Conservation (phyloP, 2,888 invertebrate genomes). For the Heteromurus nitidus region DNA sequence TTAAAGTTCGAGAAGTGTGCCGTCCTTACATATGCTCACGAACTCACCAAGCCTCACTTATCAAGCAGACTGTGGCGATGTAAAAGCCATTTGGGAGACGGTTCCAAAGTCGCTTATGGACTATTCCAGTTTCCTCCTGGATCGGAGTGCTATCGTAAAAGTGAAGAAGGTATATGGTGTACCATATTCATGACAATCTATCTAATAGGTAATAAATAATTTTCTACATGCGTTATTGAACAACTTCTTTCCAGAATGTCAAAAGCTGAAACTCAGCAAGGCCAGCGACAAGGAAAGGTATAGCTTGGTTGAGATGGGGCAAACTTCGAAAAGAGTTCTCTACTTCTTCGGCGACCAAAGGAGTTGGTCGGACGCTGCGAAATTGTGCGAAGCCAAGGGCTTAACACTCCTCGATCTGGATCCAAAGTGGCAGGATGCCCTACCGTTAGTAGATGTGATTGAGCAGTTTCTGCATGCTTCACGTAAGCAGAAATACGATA, state of each 20-base stretch:
- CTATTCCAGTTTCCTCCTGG: constrained; percentile 49
- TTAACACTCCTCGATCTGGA: constrained; percentile 31
- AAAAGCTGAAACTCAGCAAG: not conserved
- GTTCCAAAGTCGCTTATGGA: not conserved
- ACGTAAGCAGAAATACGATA: not conserved
- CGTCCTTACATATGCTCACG: constrained; percentile 10
- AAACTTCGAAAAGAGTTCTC: constrained; percentile 33
- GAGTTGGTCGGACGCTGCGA: constrained; percentile 33
- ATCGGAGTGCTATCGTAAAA: constrained; percentile 9
- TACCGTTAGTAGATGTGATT: constrained; percentile 5
- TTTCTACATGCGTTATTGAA: not conserved
- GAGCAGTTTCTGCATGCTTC: constrained; percentile 22
- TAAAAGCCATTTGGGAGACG: not conserved
- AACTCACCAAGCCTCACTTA: constrained; percentile 23
- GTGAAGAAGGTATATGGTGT: constrained; percentile 31
- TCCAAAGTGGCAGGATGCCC: constrained; percentile 28
- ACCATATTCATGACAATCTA: not conserved
- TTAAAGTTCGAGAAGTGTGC: constrained; percentile 31
- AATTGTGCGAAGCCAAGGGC: constrained; percentile 29
- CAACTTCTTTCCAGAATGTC: constrained; percentile 7
- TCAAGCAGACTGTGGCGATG: constrained; percentile 36
- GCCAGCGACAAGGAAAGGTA: not conserved
- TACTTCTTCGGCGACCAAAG: constrained; percentile 44
- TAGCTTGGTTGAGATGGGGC: constrained; percentile 35
- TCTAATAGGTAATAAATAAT: not conserved